Evolutionary conservation across 1,140 invertebrate species (phyloP).

Genomic region (Zaprionus gabonicus): DNA sequence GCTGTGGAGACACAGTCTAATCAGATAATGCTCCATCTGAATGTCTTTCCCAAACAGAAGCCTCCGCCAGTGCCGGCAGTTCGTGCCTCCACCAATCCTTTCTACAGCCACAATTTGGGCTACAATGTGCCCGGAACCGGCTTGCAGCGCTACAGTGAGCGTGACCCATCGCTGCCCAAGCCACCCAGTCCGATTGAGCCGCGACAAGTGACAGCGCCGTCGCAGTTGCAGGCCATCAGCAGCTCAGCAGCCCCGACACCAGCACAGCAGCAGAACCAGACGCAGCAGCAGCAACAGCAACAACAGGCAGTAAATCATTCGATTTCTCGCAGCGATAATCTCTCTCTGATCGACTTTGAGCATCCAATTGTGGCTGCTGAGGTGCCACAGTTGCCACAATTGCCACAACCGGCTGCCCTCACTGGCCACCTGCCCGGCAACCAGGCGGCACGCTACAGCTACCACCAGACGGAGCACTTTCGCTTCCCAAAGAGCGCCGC

Average conservation of each 20-base stretch:
- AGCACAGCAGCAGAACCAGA: conserved; percentile 30
- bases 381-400: conserved; percentile 45
- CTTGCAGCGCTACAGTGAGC: conserved; percentile 54
- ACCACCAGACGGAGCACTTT: conserved; percentile 46
- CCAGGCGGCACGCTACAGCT: conserved; percentile 21
- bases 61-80: conserved; percentile 32
- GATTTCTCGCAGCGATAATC: conserved; percentile 75
- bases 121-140: conserved; percentile 15
- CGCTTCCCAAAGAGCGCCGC: conserved; percentile 58
- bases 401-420: conserved; percentile 53
- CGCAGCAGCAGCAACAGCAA: conserved; percentile 9
- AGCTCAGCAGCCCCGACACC: conserved; percentile 28
- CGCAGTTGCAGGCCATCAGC: conserved; percentile 14
- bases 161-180: conserved; percentile 49
- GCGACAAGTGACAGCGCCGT: conserved; percentile 48
- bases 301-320: conserved; percentile 48
- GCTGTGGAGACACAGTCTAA: conserved; percentile 51
- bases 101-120: conserved; percentile 59
- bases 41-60: conserved; percentile 80
- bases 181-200: conserved; percentile 73
- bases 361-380: conserved; percentile 79
- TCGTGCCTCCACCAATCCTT: conserved; percentile 73
- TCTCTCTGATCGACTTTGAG: conserved; percentile 75
- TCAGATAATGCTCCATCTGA: conserved; percentile 76
- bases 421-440: conserved; percentile 29